Base-by-base conservation (phyloP, 2,888 invertebrate species). In the Cheilosia vernalis region DNA sequence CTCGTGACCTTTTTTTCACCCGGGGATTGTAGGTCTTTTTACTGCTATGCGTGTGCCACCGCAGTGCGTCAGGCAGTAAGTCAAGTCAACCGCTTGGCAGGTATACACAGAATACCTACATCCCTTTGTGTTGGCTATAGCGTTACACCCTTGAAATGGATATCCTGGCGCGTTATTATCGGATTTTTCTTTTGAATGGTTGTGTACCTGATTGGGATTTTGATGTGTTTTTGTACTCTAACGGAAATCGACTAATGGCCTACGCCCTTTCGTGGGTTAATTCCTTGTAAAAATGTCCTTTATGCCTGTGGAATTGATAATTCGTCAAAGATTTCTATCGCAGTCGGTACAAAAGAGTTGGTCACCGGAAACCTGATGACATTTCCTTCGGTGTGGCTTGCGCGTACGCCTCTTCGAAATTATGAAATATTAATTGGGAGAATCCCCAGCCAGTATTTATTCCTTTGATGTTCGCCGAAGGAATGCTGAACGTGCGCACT, bases 1-100 rank as follows among this genome's bases (percentile, higher is more conserved):
- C 64, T 70, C 63, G 84, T 84, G 84, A 84, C 84, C 74, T 80
- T 74, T 79, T 84, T 73, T 70, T 5, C 53, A 2, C 33, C n/a
- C 17, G 6, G 1, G 7, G 7, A 47, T 47, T 5, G 44, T 17
- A 5, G 44, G 7, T 7, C 6, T 7, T 17, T 30, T 15, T 7
- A 58, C 15, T 33, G 17, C 47, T 37, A 49, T 60, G 49, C 27
- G 60, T 60, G 70, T 51, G 49, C 70, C 58, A 60, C 9, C 17
- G 17, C 10, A 13, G 73, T 73, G 61, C 61, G 72, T 73, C 72
- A 53, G 30, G 49, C n/a, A 61, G 51, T 42, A 19, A 40, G 30
- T 69, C 53, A 66, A 13, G 51, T 37, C 44, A 44, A 19, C 44
- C 44, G 9, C 17, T 44, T 44, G 44, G 19, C 44, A 44, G 44